Base-by-base conservation (phyloP, 2,113 vertebrate species). In the Aythya baeri region DNA sequence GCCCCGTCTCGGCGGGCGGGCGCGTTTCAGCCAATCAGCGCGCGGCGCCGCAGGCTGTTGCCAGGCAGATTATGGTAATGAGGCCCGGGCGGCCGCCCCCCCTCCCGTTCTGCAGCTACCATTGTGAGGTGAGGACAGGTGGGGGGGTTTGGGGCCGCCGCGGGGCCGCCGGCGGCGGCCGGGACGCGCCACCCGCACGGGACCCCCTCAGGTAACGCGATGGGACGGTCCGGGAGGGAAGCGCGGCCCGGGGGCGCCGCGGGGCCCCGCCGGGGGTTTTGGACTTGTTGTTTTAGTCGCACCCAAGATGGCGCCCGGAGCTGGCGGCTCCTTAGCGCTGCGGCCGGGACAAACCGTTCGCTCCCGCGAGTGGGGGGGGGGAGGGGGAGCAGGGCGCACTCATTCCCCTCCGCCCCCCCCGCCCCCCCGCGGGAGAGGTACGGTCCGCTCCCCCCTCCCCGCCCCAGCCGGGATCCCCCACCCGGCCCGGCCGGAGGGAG, bases 71-170 rank as follows among this genome's bases (percentile, higher is more conserved):
- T 99, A 99, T 98, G 98, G 83, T 98, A 99, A 99, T 98, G 97
- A 98, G 97, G 96, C 91, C 96, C 94, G 96, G 91, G 97, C 98
- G 77, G 96, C 98, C 68, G 70, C 77, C 90, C 92, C 90, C 89
- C 91, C 61, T 65, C 92, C 98, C 96, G 98, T 98, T 98, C 98
- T 99, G 98, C 98, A 98, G 98, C 98, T 99, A 99, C 98, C 98
- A 98, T 99, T 99, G 98, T 98, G 98, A 98, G 98, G 99, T 98
- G 98, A 99, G 99, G 98, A 97, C 98, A 96, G 98, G 98, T 97
- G 97, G 95, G 93, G 82, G 97, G 88, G 94, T 89, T 93, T 34
- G 46, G 36, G 90, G 86, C 85, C 44, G 70, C 71, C 43, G 86
- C 59, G 79, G 82, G 75, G 82, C 52, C 58, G 49, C 61, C 71